phyloP scores from a whole-genome alignment of 2,113 vertebrate genomes.

The Gobio gobio region DNA sequence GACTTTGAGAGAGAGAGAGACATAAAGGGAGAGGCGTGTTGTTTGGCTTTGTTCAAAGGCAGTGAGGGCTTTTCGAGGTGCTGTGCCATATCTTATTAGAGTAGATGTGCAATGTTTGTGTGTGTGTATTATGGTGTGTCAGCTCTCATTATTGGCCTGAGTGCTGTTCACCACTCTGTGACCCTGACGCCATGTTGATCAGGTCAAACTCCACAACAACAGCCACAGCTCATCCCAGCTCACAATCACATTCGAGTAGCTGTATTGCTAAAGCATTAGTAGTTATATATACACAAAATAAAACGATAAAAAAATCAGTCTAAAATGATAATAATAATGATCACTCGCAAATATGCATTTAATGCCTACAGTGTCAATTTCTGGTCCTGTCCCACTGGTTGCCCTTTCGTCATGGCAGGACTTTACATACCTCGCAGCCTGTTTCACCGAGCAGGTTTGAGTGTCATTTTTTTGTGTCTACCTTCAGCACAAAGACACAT shows the following conservation, averaged over 20 bases:
- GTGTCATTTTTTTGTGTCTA: neutral
- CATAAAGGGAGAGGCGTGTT: neutral
- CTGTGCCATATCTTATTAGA: conserved; percentile 55
- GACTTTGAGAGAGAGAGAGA: neutral
- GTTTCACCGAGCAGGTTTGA: conserved; percentile 5
- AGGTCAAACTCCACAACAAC: conserved; percentile 32
- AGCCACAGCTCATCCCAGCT: conserved; percentile 13
- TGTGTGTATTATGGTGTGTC: conserved; percentile 30
- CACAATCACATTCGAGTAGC: neutral
- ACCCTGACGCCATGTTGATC: conserved; percentile 50
- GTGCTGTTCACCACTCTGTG: conserved; percentile 37
- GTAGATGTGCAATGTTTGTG: conserved; percentile 44
- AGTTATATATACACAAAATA: too few relatives aligned
- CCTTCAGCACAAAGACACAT: neutral
- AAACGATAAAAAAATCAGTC: too few relatives aligned
- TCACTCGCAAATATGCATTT: neutral
- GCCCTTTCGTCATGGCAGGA: conserved; percentile 11
- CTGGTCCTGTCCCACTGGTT: conserved; percentile 2
- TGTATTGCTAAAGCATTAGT: neutral
- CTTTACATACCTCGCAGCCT: neutral
- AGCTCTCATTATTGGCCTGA: conserved; percentile 46
- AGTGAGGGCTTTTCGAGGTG: conserved; percentile 22
- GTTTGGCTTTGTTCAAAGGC: conserved; percentile 9
- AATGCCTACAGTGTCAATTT: neutral
- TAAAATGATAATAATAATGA: too few relatives aligned